phyloP scores from a whole-genome alignment of 1,140 invertebrate genomes.

The Proctacanthus coquilletti region DNA sequence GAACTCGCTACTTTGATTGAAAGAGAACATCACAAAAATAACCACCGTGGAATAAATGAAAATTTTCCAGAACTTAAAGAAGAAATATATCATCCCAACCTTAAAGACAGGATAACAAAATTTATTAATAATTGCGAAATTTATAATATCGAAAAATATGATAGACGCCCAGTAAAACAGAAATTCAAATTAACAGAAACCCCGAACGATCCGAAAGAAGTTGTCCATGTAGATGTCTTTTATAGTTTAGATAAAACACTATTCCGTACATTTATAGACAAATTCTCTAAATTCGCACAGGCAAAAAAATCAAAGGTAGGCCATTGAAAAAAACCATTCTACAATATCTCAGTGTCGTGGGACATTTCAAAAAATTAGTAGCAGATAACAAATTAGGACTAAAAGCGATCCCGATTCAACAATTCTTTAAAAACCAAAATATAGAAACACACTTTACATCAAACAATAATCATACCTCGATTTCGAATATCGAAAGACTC shows the following conservation, averaged over 20 bases:
- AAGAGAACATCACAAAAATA: background rate
- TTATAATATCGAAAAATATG: constrained; percentile 1
- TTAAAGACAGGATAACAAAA: background rate
- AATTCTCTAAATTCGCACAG: background rate
- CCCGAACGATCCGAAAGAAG: background rate
- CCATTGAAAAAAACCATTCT: background rate
- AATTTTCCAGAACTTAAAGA: background rate
- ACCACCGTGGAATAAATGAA: background rate
- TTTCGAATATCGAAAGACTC: background rate
- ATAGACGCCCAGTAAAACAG: background rate
- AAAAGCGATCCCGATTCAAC: background rate
- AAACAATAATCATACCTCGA: background rate
- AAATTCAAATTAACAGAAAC: background rate
- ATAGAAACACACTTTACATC: background rate
- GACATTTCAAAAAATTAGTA: background rate
- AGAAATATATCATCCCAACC: background rate
- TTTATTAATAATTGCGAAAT: constrained; percentile 1
- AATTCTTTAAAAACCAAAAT: background rate
- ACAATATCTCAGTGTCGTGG: background rate
- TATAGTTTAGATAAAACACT: background rate
- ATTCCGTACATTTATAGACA: background rate
- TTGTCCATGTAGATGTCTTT: background rate
- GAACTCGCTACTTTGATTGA: background rate
- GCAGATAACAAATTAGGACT: background rate
- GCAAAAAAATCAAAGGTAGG: background rate